A percentile compares a stretch with the other conserved stretches of the same genome.
These are phyloP conservation scores for Meandrina meandrites DNA, from an alignment of 92 coral and sea anemone genomes.

Conservation along the genomic window DNA sequence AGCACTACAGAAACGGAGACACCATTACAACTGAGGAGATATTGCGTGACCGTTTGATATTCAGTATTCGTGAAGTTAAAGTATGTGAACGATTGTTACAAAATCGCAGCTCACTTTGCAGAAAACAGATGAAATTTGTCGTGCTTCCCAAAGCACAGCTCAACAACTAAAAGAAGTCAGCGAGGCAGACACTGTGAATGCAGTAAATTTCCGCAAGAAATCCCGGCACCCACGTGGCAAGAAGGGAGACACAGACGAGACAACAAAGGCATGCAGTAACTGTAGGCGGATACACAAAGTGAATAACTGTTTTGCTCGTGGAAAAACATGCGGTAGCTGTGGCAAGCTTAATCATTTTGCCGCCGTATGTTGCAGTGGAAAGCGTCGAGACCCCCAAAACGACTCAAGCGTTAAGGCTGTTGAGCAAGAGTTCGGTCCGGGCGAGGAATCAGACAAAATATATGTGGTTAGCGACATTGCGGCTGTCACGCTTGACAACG, in stretches of 20 bases:
- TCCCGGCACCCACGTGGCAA: background rate
- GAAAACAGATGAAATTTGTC: constrained; percentile 44
- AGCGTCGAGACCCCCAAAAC: background rate
- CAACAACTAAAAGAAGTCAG: constrained; percentile 49
- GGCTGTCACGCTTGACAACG: constrained; percentile 51
- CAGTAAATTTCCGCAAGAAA: constrained; percentile 4
- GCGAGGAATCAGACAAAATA: constrained; percentile 12
- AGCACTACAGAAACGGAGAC: constrained; percentile 52
- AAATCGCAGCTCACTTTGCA: constrained; percentile 12
- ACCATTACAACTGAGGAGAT: constrained; percentile 59
- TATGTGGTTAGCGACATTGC: constrained; percentile 43
- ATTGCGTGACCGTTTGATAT: constrained; percentile 44
- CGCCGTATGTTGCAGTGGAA: constrained; percentile 33
- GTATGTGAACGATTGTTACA: constrained; percentile 52
- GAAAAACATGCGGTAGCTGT: constrained; percentile 38
- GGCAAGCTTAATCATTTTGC: constrained; percentile 45
- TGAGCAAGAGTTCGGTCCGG: constrained; percentile 2
- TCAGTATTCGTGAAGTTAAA: constrained; percentile 54
- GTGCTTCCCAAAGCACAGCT: constrained; percentile 46
- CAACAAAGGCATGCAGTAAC: constrained; percentile 8
- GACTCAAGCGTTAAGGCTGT: constrained; percentile 1
- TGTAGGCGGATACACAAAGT: constrained; percentile 1
- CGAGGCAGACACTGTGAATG: constrained; percentile 10
- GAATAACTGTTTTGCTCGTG: constrained; percentile 32
- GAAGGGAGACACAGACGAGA: background rate